Conservation (phyloP, 2,113 vertebrate genomes). For the Pogonocichla stellata region DNA sequence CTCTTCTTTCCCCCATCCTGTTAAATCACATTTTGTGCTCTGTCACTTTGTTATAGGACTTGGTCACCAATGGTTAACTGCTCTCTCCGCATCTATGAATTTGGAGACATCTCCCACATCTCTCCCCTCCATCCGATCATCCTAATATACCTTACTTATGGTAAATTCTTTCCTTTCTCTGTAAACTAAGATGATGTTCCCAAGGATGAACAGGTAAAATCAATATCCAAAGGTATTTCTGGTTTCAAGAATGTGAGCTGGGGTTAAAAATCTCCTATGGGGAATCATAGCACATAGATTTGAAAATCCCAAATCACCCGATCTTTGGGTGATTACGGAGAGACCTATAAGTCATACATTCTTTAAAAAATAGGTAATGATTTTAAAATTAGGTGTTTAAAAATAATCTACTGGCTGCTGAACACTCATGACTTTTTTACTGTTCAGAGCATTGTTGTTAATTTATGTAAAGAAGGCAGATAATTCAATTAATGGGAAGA, state of each 20-base stretch:
- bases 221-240: background rate
- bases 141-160: background rate
- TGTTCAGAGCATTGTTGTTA: background rate
- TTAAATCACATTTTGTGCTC: background rate
- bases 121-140: background rate
- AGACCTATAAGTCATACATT: background rate
- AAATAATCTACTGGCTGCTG: background rate
- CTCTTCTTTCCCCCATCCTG: background rate
- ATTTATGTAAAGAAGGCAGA: background rate
- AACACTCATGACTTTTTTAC: background rate
- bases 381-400: background rate
- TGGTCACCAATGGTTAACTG: background rate
- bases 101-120: background rate
- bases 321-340: background rate
- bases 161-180: background rate
- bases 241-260: background rate
- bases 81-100: background rate
- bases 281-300: background rate
- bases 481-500: background rate
- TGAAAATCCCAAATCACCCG: background rate
- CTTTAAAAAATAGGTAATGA: background rate
- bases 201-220: background rate
- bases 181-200: background rate
- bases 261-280: background rate
- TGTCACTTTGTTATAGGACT: background rate